Percentiles rank a stretch among this genome's conserved stretches.
Conservation (phyloP, 2,797 vertebrate species). For the Silurus lanzhouensis region DNA sequence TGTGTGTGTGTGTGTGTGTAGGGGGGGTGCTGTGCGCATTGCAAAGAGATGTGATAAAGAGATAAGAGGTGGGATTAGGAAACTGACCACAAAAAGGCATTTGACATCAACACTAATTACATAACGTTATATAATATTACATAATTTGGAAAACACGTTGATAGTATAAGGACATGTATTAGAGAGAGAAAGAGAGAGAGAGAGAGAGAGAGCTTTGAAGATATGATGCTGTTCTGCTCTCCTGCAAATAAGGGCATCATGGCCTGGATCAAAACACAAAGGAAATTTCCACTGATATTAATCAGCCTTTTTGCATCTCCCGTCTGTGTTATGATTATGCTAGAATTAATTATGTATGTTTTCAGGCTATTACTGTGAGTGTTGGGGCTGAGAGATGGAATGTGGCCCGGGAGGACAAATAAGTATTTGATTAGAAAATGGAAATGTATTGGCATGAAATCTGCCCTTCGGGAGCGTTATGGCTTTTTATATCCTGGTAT, state of each 20-base stretch:
- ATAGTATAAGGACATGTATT: not conserved
- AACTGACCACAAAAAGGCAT: not conserved
- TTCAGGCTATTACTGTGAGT: slow-evolving; percentile 23
- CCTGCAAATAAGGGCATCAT: not conserved
- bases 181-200: not conserved
- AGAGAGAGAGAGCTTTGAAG: not conserved
- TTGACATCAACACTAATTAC: not conserved
- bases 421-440: slow-evolving; percentile 41
- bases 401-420: slow-evolving; percentile 59
- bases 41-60: not conserved
- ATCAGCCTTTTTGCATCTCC: not conserved
- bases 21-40: not conserved
- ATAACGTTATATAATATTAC: not conserved
- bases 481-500: not conserved
- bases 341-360: slow-evolving; percentile 44
- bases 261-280: not conserved
- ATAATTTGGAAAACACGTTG: not conserved
- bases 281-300: not conserved
- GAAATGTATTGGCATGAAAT: slow-evolving; percentile 48
- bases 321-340: not conserved
- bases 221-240: not conserved
- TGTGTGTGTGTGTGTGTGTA: too few species aligned
- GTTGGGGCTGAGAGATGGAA: slow-evolving; percentile 52
- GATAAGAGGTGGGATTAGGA: not conserved
- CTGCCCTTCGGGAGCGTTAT: not conserved